Conservation (phyloP, 2,113 vertebrate genomes). For the Chlamydotis undulata region DNA sequence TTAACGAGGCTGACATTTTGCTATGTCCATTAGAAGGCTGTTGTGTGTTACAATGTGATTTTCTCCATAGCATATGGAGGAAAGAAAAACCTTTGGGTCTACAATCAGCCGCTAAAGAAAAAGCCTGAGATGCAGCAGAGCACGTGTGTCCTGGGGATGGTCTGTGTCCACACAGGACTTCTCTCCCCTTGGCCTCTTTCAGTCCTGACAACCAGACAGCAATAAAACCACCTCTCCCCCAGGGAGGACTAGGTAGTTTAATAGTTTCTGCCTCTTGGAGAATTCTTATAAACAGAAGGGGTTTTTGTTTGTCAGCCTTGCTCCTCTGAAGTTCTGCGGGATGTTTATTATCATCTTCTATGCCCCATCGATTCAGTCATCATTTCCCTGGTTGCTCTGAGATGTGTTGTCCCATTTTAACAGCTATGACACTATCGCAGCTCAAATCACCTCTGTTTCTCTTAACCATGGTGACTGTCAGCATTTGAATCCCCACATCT, state of each 20-base stretch:
- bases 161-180: neutral
- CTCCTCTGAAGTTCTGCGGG: neutral
- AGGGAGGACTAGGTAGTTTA: neutral
- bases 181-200: neutral
- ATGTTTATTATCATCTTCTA: neutral
- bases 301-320: neutral
- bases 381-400: neutral
- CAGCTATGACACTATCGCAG: neutral
- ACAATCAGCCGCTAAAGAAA: neutral
- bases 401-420: neutral
- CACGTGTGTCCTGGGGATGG: neutral
- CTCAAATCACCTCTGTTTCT: neutral
- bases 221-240: neutral
- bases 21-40: neutral
- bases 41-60: neutral
- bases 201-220: rapidly evolving
- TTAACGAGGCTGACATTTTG: neutral
- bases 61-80: neutral
- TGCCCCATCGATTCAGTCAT: neutral
- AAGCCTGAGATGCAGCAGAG: neutral
- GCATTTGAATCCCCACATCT: neutral
- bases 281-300: neutral
- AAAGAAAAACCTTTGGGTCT: neutral
- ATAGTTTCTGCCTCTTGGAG: neutral
- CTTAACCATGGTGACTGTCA: neutral